Base-by-base conservation (phyloP, 1,140 invertebrate species). In the Pteromalus puparum region DNA sequence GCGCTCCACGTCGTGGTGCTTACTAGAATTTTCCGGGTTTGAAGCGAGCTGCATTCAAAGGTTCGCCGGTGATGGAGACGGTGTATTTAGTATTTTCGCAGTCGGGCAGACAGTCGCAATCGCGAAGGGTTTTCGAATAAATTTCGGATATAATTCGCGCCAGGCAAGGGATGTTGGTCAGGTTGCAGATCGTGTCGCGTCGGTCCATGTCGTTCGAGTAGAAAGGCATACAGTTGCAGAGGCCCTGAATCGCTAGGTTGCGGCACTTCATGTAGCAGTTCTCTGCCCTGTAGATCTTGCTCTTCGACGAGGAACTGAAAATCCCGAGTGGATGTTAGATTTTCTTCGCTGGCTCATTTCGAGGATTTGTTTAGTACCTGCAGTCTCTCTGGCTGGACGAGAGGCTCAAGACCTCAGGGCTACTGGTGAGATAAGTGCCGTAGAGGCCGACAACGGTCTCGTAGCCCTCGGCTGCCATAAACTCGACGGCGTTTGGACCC, bases 51-150 rank as follows among this genome's bases (percentile, higher is more conserved):
- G 86, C 88, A 34, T 87, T 77, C 18, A 91, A 85, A 0, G 88
- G 86, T 13, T 88, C 81, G 1, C 86, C 85, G 7, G 91, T 90
- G 1, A 89, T 88, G 26, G 86, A 80, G 7, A 91, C 70, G 13
- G 80, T 82, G 46, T 89, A 91, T 10, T 84, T 87, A 34, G 88
- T 87, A 72, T 87, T 87, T 80, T 91, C 88, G 82, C 92, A 93
- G 76, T 92, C 89, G 3, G 90, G 86, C 7, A 90, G 87, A 86
- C 92, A 93, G 12, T 88, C 38, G 72, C 91, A 92, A 76, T 86
- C 85, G 21, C 77, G 75, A 21, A 87, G 53, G 0, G 68, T 73
- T 12, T 87, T 26, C 2, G 86, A 81, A 42, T 84, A 84, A 2
- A 85, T 82, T 18, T 85, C 67, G 1, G 67, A 42, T n/a, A 81